These are phyloP conservation scores for Poecilia latipinna DNA, from an alignment of 2,113 vertebrate species.

Conservation along the genomic window DNA sequence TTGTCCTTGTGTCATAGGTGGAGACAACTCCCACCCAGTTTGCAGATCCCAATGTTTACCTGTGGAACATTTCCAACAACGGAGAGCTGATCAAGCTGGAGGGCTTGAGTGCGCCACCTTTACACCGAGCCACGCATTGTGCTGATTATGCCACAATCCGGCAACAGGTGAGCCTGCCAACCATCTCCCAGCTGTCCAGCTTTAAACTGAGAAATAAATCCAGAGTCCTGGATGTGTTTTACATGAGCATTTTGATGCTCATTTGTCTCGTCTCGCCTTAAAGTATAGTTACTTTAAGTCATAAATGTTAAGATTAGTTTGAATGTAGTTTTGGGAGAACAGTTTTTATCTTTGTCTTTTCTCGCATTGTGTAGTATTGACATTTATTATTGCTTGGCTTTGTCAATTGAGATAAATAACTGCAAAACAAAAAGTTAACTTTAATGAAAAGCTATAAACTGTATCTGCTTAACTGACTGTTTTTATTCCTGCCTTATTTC, in stretches of 20 bases:
- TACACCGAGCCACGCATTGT: conserved; percentile 79
- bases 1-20: conserved; percentile 76
- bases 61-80: conserved; percentile 90
- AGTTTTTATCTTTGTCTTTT: not conserved
- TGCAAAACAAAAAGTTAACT: not conserved
- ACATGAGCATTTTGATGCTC: not conserved
- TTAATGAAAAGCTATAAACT: not conserved
- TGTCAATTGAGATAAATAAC: not conserved
- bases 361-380: not conserved
- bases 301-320: not conserved
- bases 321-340: no score
- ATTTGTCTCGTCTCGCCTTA: not conserved
- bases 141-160: conserved; percentile 87
- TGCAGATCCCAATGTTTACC: conserved; percentile 87
- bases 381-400: not conserved
- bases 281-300: not conserved
- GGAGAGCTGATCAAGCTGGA: conserved; percentile 87
- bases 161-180: conserved; percentile 77
- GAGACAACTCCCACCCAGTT: conserved; percentile 90
- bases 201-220: not conserved
- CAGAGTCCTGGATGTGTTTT: not conserved
- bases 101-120: conserved; percentile 68
- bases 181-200: no score
- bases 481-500: not conserved
- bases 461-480: not conserved